phyloP scores from a whole-genome alignment of 2,797 vertebrate species.

The Diplodus puntazzo region DNA sequence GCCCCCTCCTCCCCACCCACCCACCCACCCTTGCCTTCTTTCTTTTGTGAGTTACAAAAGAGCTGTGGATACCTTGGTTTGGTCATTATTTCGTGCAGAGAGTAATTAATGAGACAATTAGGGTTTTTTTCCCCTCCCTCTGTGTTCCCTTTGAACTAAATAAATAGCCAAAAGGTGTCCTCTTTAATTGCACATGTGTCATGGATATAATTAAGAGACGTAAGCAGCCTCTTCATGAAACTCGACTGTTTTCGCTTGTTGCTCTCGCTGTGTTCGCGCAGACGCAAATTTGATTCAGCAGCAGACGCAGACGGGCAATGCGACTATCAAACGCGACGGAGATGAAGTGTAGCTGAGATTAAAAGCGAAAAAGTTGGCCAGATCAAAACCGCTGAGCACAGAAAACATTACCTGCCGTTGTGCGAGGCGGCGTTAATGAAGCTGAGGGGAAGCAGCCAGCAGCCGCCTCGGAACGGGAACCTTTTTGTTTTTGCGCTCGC shows the following conservation, averaged over 20 bases:
- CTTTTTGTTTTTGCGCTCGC: conserved; percentile 29
- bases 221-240: conserved; percentile 45
- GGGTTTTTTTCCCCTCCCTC: conserved; percentile 40
- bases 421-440: conserved; percentile 49
- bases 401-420: conserved; percentile 56
- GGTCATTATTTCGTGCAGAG: conserved; percentile 68
- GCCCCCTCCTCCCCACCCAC: conserved; percentile 43
- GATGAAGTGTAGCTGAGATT: conserved; percentile 37
- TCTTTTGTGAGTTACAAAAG: conserved; percentile 71
- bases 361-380: conserved; percentile 37
- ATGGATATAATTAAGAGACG: conserved; percentile 70
- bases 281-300: conserved; percentile 28
- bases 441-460: conserved; percentile 41
- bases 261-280: conserved; percentile 37
- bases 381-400: conserved; percentile 62
- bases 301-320: conserved; percentile 20
- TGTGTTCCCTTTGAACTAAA: conserved; percentile 70
- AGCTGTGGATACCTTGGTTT: conserved; percentile 61
- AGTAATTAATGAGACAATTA: conserved; percentile 82
- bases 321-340: conserved; percentile 35
- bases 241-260: conserved; percentile 21
- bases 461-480: conserved; percentile 11
- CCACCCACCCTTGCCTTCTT: conserved; percentile 22
- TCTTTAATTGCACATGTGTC: conserved; percentile 72
- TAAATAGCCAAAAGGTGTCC: conserved; percentile 75